Evolutionary conservation across 2,113 vertebrate species (phyloP), one percentile per base, ranked within the genome.

Genomic region (Pleuronectes platessa): DNA sequence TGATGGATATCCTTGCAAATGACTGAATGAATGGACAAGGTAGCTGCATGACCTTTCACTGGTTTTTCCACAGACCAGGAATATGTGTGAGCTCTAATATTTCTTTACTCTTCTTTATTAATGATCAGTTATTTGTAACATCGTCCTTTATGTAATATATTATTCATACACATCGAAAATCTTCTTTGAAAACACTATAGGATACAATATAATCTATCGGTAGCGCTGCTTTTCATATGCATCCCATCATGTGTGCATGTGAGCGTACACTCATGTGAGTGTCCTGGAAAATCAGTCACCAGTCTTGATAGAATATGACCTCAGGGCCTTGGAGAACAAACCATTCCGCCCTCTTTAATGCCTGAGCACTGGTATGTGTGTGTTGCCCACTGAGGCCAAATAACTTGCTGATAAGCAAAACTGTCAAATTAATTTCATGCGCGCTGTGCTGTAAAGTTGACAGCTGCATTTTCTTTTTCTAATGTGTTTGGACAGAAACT

Each of bases 331-430:
- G 27, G 5, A 68, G n/a, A 63, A 70, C 40, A 51, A 65, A 63
- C 27, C 51, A 3, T 26, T 49, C 31, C 17, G n/a, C 68, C 26
- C 13, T 20, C 59, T 64, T 8, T n/a, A 26, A 18, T 71, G 73
- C 45, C 26, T 66, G 61, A 58, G 56, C 72, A 31, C 70, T 40
- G 60, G n/a, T 27, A 13, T 78, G 64, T 78, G 61, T 66, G 18
- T 76, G 76, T 53, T 68, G 26, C 15, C 31, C 14, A 60, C 37
- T 62, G 47, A 26, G 56, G 74, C 59, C 61, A 66, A 68, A 82
- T 73, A 81, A 73, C 69, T 65, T 55, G 1, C 67, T 67, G 69
- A 82, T 62, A 73, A 68, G 66, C 62, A 78, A 61, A 76, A 69
- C 71, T 76, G 78, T 84, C 81, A 74, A 58, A 76, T 58, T 56